Percentiles rank a stretch among this genome's conserved stretches.
phyloP scores from a whole-genome alignment of 2,888 invertebrate species.

The Drosophila antonietae region DNA sequence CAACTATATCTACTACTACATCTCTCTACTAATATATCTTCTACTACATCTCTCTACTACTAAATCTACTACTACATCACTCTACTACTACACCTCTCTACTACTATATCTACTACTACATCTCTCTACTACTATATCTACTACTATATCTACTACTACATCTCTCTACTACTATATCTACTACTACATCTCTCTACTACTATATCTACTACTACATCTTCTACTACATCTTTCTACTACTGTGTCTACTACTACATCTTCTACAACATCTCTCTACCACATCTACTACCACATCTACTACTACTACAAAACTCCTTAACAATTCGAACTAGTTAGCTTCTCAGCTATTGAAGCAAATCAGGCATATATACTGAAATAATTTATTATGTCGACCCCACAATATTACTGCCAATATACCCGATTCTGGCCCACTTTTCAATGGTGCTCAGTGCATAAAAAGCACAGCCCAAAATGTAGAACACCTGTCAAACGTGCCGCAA shows the following conservation, averaged over 20 bases:
- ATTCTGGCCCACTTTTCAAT: neutral
- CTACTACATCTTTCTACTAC: neutral
- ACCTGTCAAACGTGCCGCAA: constrained; percentile 49
- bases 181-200: too few relatives aligned
- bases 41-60: too few relatives aligned
- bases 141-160: too few relatives aligned
- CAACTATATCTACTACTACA: too few relatives aligned
- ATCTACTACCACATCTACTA: neutral
- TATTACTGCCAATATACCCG: neutral
- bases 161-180: too few relatives aligned
- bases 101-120: neutral
- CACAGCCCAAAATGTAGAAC: constrained; percentile 53
- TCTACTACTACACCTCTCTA: neutral
- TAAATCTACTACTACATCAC: too few relatives aligned
- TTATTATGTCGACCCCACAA: neutral
- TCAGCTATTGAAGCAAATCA: neutral
- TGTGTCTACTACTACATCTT: neutral
- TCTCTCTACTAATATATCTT: too few relatives aligned
- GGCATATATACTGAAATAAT: neutral
- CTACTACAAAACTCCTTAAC: too few relatives aligned
- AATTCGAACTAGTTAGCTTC: neutral
- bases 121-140: too few relatives aligned
- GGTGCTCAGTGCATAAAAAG: constrained; percentile 17
- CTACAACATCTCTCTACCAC: neutral
- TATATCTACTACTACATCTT: neutral